Base-by-base conservation (phyloP, 2,888 invertebrate species). In the Theretra japonica region DNA sequence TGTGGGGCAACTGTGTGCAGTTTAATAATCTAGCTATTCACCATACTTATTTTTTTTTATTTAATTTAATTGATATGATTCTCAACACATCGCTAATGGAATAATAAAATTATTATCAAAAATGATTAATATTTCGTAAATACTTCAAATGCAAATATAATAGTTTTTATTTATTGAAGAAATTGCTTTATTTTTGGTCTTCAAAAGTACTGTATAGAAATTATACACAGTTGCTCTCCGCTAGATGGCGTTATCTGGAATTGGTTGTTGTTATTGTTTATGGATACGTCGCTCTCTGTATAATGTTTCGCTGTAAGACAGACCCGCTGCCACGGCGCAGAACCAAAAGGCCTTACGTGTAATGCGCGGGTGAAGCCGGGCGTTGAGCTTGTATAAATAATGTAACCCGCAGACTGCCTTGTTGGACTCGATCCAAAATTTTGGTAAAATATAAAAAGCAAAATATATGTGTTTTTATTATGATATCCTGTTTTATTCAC, bases 391-490 rank as follows among this genome's bases (percentile, higher is more conserved):
- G 87, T 86, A 78, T 85, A 79, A 82, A 82, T 83, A 76, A 83
- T 82, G 83, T 84, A 82, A 84, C 84, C 88, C 87, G 86, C 88
- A 85, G 87, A 88, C 89, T 90, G 92, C 90, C 90, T 91, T 90
- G 88, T 88, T 89, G 92, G 92, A 91, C 88, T 79, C 78, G 90
- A 83, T 92, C 91, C 91, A 88, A 88, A 83, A 86, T 88, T 90
- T 92, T 90, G 91, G 90, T 92, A 91, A 89, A 89, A 87, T 88
- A 91, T 89, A 89, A 90, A 82, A 93, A 91, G 90, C 90, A 90
- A 92, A 93, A 92, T 93, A 94, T 93, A 93, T 93, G 93, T 93
- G 93, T 93, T 94, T 94, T 93, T 93, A 93, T 94, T 93, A 93
- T 87, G 89, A 91, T 78, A 72, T 69, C 57, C 76, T 88, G 85